Evolutionary conservation across 92 coral and sea anemone species (phyloP), one percentile per base, ranked within the genome.

Genomic region (Actinernus sp.): DNA sequence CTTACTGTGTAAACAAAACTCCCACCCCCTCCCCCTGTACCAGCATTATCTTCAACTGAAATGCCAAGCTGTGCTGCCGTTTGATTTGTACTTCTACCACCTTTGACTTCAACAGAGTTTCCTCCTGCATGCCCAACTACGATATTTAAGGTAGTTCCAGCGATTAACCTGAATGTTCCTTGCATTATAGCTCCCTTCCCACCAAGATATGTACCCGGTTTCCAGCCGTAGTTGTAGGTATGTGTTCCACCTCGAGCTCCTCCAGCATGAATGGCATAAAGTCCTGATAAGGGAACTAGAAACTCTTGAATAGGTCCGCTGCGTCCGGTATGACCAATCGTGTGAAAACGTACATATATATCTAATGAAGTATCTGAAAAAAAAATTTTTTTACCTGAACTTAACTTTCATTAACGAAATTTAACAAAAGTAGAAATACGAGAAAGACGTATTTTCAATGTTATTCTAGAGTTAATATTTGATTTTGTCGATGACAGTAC

Each of bases 1-100:
- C 21, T 49, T 40, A 62, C 0, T 0, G 73, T 75, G 26, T 87
- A 87, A 33, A 82, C 89, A 75, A 87, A 56, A 81, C 61, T n/a
- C 0, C 93, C 93, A 4, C 89, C 89, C 48, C 93, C 93, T 16
- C 89, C 93, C 31, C 93, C 93, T 21, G 93, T 87, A 17, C 89
- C 93, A 20, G 93, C 89, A 28, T 69, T 61, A 60, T 77, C 90
- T 44, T 83, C 85, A 12, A 83, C 67, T 31, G 90, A 83, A 1
- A 66, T n/a, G 3, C 90, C 90, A 1, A 83, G 85, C 34, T 83
- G 50, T 18, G 73, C 85, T 3, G 90, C 90, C 39, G 85, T 76
- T 55, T 3, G 26, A 0, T 53, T 33, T 17, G 90, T 68, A 0
- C 33, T 24, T 38, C 5, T 43, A 0, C 85, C 90, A 4, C 71